Evolutionary conservation across 1,140 invertebrate genomes (phyloP).

Genomic region (Manduca sexta): DNA sequence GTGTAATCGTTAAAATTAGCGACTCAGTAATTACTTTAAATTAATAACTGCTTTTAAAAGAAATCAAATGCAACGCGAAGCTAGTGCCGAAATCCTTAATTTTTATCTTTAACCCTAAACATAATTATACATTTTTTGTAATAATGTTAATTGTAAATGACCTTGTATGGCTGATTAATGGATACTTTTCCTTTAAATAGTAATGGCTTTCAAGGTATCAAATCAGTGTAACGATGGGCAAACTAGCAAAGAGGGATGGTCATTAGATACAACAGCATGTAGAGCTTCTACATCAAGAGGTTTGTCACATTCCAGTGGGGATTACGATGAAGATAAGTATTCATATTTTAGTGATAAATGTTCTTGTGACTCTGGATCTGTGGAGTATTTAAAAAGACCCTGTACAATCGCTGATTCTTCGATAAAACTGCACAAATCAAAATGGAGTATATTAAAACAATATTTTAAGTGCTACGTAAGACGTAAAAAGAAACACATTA

Average conservation of each 20-base stretch:
- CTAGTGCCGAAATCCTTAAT: no score
- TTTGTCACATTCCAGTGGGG: slow-evolving; percentile 29
- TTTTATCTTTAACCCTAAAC: no score
- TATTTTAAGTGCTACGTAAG: slow-evolving; percentile 25
- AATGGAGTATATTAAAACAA: slow-evolving; percentile 34
- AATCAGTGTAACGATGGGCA: slow-evolving; percentile 8
- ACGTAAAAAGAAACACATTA: slow-evolving; percentile 13
- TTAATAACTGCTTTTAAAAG: no score
- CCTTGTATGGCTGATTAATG: no score
- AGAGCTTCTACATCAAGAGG: slow-evolving; percentile 37
- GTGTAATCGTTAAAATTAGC: no score
- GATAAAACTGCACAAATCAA: slow-evolving; percentile 28
- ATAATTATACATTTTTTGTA: no score
- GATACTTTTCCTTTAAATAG: no score
- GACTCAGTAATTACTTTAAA: no score
- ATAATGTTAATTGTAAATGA: no score
- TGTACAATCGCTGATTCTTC: slow-evolving; percentile 35
- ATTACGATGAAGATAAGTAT: slow-evolving; percentile 27
- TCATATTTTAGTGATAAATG: slow-evolving; percentile 27
- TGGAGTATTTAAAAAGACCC: slow-evolving; percentile 23
- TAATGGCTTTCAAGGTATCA: slow-evolving; percentile 9
- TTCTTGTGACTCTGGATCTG: slow-evolving; percentile 24
- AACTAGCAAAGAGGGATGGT: slow-evolving; percentile 17
- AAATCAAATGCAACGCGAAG: no score
- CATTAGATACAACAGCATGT: slow-evolving; percentile 19